A percentile compares a stretch with the other conserved stretches of the same genome.
Evolutionary conservation across 2,797 vertebrate genomes (phyloP).

Genomic region (Gallinago solitaria): DNA sequence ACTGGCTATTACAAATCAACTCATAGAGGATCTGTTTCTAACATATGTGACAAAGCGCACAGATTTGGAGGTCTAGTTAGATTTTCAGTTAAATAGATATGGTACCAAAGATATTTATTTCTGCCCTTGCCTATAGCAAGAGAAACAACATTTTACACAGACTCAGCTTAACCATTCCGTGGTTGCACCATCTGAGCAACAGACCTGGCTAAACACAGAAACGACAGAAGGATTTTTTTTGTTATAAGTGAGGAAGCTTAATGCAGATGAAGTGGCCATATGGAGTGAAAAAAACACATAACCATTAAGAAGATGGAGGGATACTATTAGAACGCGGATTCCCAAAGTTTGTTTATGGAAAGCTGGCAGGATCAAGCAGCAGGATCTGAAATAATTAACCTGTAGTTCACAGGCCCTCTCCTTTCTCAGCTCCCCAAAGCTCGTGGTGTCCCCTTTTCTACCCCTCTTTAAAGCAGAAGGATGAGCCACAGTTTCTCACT

Average conservation of each 20-base stretch:
- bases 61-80: slow-evolving; percentile 59
- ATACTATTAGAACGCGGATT: slow-evolving; percentile 65
- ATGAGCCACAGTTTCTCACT: background rate
- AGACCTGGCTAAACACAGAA: slow-evolving; percentile 68
- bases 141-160: slow-evolving; percentile 45
- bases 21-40: slow-evolving; percentile 33
- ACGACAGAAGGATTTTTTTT: slow-evolving; percentile 69
- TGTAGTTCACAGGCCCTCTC: background rate
- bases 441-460: background rate
- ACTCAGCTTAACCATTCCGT: slow-evolving; percentile 16
- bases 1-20: background rate
- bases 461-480: background rate
- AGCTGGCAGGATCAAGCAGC: background rate
- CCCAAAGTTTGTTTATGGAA: slow-evolving; percentile 67
- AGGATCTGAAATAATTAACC: background rate
- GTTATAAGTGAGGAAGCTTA: slow-evolving; percentile 46
- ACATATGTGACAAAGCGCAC: background rate
- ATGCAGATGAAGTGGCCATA: slow-evolving; percentile 70
- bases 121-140: slow-evolving; percentile 46
- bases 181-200: slow-evolving; percentile 59
- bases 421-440: background rate
- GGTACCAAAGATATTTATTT: slow-evolving; percentile 49
- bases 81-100: slow-evolving; percentile 37
- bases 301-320: slow-evolving; percentile 54
- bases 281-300: slow-evolving; percentile 54